Evolutionary conservation across 37 sponge, comb jelly and placozoan species (phyloP).

Genomic region (Tethya wilhelma): DNA sequence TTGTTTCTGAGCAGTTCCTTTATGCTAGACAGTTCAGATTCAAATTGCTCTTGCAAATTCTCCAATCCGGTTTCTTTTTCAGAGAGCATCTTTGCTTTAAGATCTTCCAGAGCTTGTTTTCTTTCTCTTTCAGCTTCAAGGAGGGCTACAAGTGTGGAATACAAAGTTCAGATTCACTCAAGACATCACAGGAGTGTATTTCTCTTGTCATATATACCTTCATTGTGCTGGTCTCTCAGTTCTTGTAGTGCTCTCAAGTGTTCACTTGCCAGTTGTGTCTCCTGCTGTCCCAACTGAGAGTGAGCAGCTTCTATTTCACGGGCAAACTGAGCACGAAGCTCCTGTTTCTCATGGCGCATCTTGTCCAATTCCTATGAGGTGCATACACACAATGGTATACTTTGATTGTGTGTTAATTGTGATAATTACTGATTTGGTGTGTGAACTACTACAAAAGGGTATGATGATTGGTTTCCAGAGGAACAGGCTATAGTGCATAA

Average conservation of each 20-base stretch:
- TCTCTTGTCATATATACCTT: slow-evolving; percentile 23
- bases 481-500: too few relatives aligned
- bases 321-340: slow-evolving; percentile 73
- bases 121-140: slow-evolving; percentile 2
- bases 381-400: neutral
- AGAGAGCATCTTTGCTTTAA: slow-evolving; percentile 6
- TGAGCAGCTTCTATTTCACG: slow-evolving; percentile 84
- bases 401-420: neutral
- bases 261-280: slow-evolving; percentile 44
- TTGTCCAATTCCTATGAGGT: slow-evolving; percentile 47
- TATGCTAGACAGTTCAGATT: slow-evolving; percentile 4
- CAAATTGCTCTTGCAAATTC: neutral
- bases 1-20: neutral
- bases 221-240: slow-evolving; percentile 9
- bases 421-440: neutral
- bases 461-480: too few relatives aligned
- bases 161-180: neutral
- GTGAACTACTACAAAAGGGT: too few relatives aligned
- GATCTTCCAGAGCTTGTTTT: neutral
- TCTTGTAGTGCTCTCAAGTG: slow-evolving; percentile 51
- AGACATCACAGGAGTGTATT: neutral
- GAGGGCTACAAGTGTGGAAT: slow-evolving; percentile 1
- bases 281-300: slow-evolving; percentile 52
- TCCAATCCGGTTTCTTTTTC: slow-evolving; percentile 19
- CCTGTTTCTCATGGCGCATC: slow-evolving; percentile 50